Percentiles rank a stretch among this genome's conserved stretches.
These are phyloP conservation scores for Pelochelys cantorii DNA, from an alignment of 2,797 vertebrate species.

Conservation along the genomic window DNA sequence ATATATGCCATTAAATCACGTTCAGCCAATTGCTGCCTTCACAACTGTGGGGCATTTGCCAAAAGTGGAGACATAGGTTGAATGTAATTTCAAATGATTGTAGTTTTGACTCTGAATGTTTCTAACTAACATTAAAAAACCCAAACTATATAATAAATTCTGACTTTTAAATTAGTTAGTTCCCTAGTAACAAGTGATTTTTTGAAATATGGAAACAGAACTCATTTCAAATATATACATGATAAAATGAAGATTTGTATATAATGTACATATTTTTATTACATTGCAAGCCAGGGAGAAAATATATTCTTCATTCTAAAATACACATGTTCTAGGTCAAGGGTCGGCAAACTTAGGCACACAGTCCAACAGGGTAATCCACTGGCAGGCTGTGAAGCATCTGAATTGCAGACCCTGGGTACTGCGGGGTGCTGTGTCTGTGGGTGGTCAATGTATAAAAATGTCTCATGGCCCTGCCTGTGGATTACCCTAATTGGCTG, in stretches of 20 bases:
- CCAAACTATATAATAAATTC: not conserved
- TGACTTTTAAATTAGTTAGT: not conserved
- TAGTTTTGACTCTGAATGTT: not conserved
- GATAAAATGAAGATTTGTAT: not conserved
- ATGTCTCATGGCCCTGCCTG: too few species aligned
- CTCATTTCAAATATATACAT: not conserved
- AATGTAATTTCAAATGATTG: constrained; percentile 35
- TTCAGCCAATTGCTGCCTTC: constrained; percentile 18
- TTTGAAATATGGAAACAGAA: not conserved
- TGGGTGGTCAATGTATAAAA: too few species aligned
- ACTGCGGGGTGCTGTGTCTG: too few species aligned
- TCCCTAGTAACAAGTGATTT: not conserved
- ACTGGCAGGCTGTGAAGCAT: too few species aligned
- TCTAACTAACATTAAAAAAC: not conserved
- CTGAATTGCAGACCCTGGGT: too few species aligned
- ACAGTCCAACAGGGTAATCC: too few species aligned
- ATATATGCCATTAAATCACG: constrained; percentile 57
- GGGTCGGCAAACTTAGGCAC: too few species aligned
- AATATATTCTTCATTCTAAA: not conserved
- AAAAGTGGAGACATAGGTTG: constrained; percentile 1
- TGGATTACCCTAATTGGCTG: too few species aligned
- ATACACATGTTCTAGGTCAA: not conserved
- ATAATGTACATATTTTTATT: not conserved
- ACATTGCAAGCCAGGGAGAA: not conserved
- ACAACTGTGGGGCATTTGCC: constrained; percentile 7